A percentile compares a stretch with the other conserved stretches of the same genome.
Conservation (phyloP, 2,113 vertebrate genomes). For the Sapayoa aenigma region DNA sequence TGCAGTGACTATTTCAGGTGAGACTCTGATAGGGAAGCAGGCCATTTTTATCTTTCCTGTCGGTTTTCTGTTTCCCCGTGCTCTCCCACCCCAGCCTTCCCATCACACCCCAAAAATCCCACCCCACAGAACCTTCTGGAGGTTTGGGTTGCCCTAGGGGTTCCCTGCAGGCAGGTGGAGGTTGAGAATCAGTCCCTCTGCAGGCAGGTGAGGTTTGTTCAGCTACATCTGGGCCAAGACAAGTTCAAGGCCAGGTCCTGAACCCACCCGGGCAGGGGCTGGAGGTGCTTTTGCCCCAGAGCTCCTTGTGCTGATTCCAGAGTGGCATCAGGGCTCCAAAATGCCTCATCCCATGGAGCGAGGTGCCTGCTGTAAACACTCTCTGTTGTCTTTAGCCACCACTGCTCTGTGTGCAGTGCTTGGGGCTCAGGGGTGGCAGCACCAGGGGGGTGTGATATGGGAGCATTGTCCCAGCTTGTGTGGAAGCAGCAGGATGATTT, state of each 20-base stretch:
- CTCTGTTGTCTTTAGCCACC: neutral
- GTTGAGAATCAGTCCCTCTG: neutral
- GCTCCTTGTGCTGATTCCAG: neutral
- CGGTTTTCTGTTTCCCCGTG: neutral
- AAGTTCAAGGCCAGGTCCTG: neutral
- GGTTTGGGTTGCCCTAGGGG: neutral
- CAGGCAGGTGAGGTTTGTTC: neutral
- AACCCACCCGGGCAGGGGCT: neutral
- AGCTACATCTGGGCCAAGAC: neutral
- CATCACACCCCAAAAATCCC: neutral
- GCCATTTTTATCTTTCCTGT: neutral
- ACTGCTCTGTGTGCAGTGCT: neutral
- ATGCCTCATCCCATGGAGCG: neutral
- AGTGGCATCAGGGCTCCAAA: neutral
- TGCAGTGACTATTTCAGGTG: conserved; percentile 99
- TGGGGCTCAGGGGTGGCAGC: neutral
- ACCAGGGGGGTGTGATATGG: rapidly evolving
- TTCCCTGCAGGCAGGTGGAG: neutral
- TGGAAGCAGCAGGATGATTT: neutral
- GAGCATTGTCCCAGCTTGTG: neutral
- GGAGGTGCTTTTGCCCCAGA: neutral
- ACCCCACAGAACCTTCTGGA: neutral
- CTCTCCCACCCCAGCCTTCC: neutral
- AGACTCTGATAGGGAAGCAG: neutral
- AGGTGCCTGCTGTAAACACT: neutral